Conservation (phyloP, 2,113 vertebrate species). For the Empidonax alnorum region DNA sequence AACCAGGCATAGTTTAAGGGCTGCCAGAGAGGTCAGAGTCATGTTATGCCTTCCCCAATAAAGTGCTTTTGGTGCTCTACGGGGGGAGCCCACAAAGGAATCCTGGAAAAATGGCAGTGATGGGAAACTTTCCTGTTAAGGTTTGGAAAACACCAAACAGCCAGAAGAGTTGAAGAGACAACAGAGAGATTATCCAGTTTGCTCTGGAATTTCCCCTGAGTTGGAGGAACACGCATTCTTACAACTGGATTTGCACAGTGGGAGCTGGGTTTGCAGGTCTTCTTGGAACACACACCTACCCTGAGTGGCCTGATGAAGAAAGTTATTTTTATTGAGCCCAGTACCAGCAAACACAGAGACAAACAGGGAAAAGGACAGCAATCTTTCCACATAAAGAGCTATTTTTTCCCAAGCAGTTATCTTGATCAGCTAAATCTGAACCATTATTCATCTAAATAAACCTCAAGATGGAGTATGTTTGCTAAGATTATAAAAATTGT, state of each 20-base stretch:
- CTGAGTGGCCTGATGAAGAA: background rate
- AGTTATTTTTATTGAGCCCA: background rate
- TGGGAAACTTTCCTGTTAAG: background rate
- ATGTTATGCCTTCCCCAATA: background rate
- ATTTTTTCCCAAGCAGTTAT: background rate
- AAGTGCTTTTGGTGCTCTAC: background rate
- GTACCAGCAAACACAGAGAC: background rate
- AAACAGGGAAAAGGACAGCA: background rate
- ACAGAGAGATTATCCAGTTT: background rate
- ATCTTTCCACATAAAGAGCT: background rate
- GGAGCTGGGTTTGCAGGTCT: background rate
- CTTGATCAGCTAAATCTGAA: slow-evolving; percentile 16
- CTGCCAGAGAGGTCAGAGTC: background rate
- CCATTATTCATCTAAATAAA: slow-evolving; percentile 20
- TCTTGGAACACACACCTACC: background rate
- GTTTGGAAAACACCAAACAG: background rate
- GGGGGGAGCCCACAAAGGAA: background rate
- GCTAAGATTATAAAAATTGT: slow-evolving; percentile 10
- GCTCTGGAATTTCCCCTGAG: background rate
- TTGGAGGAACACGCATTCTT: background rate
- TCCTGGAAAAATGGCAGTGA: background rate
- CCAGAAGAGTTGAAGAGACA: background rate
- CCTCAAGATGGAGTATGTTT: background rate
- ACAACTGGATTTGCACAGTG: background rate
- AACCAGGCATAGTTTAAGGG: background rate